Conservation (phyloP, 2,797 vertebrate species). For the Lycodopsis pacificus region DNA sequence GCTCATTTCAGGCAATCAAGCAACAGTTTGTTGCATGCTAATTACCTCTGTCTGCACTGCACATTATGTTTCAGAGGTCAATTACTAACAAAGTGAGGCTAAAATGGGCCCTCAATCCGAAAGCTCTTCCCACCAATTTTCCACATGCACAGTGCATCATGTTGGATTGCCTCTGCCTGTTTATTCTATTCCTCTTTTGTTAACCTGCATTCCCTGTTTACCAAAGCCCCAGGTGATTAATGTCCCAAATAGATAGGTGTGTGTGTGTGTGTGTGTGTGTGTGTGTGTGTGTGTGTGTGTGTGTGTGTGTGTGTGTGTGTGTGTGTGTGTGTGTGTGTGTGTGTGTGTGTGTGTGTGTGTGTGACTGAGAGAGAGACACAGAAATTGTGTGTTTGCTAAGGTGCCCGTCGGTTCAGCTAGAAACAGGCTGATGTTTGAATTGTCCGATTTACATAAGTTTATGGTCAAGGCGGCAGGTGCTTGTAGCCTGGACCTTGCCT, state of each 20-base stretch:
- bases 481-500: slow-evolving; percentile 80
- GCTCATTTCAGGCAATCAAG: slow-evolving; percentile 97
- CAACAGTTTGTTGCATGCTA: slow-evolving; percentile 93
- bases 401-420: slow-evolving; percentile 78
- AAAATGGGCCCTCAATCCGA: slow-evolving; percentile 88
- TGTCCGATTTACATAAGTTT: slow-evolving; percentile 87
- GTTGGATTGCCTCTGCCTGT: slow-evolving; percentile 85
- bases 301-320: slow-evolving; percentile 63
- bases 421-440: slow-evolving; percentile 90
- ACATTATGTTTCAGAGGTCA: slow-evolving; percentile 96
- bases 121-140: slow-evolving; percentile 94
- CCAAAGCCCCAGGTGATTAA: slow-evolving; percentile 93
- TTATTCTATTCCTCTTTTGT: slow-evolving; percentile 76
- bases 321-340: slow-evolving; percentile 40
- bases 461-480: slow-evolving; percentile 88
- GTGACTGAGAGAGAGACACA: background rate
- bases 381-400: slow-evolving; percentile 81
- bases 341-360: slow-evolving; percentile 3
- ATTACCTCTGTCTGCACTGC: slow-evolving; percentile 96
- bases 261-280: background rate
- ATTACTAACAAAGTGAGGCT: slow-evolving; percentile 94
- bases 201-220: slow-evolving; percentile 89
- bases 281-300: too few relatives aligned
- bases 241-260: slow-evolving; percentile 83
- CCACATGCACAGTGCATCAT: slow-evolving; percentile 86